Percentiles rank a stretch among this genome's conserved stretches.
Conservation (phyloP, 2,797 vertebrate species). For the Salmo trutta region DNA sequence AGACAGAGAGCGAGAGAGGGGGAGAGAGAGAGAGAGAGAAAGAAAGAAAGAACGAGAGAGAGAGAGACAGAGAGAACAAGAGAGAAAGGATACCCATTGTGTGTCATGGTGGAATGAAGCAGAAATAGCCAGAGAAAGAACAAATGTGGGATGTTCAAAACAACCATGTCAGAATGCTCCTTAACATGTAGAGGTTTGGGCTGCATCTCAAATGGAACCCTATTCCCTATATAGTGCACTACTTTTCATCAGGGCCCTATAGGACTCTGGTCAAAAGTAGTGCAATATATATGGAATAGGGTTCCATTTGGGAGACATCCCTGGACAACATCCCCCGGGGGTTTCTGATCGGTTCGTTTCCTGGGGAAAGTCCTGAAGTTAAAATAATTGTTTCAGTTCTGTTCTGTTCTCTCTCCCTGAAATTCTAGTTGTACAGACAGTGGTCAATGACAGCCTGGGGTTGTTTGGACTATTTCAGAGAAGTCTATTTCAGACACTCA, state of each 20-base stretch:
- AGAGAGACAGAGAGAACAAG: neutral
- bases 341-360: slow-evolving; percentile 1
- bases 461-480: neutral
- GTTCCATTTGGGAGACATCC: neutral
- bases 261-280: no score
- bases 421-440: neutral
- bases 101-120: neutral
- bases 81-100: neutral
- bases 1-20: no score
- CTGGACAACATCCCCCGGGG: slow-evolving; percentile 1
- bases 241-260: neutral
- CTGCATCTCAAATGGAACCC: neutral
- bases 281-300: no score
- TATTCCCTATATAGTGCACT: neutral
- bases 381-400: slow-evolving; percentile 14
- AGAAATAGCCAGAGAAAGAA: slow-evolving; percentile 2
- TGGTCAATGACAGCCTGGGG: neutral
- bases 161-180: neutral
- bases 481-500: neutral
- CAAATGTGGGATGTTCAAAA: neutral
- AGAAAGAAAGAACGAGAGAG: neutral
- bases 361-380: slow-evolving; percentile 19
- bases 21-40: rapidly evolving
- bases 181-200: neutral
- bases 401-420: neutral